Percentiles rank a stretch among this genome's conserved stretches.
Conservation (phyloP, 2,113 vertebrate genomes). For the Seriola aureovittata region DNA sequence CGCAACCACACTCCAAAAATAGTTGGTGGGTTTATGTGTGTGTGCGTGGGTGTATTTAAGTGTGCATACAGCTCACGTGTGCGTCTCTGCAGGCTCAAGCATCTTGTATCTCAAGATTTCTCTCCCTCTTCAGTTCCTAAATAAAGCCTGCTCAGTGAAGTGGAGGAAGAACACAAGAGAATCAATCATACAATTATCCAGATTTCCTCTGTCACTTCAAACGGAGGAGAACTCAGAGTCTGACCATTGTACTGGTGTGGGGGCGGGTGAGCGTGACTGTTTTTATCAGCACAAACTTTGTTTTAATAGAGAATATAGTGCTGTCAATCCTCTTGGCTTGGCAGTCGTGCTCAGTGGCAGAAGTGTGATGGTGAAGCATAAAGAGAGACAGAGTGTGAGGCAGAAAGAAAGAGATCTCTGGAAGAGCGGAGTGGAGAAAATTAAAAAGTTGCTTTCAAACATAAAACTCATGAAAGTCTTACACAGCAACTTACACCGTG, state of each 20-base stretch:
- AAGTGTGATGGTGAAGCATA: constrained; percentile 33
- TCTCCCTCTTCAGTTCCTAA: constrained; percentile 70
- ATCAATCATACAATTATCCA: constrained; percentile 85
- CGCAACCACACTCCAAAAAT: constrained; percentile 67
- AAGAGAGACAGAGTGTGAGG: constrained; percentile 11
- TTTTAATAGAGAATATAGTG: constrained; percentile 57
- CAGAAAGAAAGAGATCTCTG: constrained; percentile 47
- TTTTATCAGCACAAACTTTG: constrained; percentile 71
- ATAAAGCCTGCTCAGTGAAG: constrained; percentile 77
- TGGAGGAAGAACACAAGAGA: constrained; percentile 76
- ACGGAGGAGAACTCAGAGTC: constrained; percentile 58
- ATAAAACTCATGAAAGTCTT: constrained; percentile 54
- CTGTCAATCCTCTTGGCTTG: constrained; percentile 54
- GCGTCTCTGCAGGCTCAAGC: constrained; percentile 62
- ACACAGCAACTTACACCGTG: constrained; percentile 28
- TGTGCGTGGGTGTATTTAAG: constrained; percentile 41
- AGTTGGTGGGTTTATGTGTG: constrained; percentile 60
- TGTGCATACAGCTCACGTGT: constrained; percentile 57
- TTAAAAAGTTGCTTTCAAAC: constrained; percentile 54
- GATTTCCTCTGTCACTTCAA: constrained; percentile 80
- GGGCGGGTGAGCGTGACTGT: constrained; percentile 58
- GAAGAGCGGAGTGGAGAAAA: constrained; percentile 38
- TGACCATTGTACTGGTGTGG: constrained; percentile 61
- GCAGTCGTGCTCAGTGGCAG: constrained; percentile 35
- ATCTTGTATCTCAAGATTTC: constrained; percentile 71